A percentile compares a stretch with the other conserved stretches of the same genome.
Conservation (phyloP, 2,888 invertebrate species). For the Pristionchus exspectatus region DNA sequence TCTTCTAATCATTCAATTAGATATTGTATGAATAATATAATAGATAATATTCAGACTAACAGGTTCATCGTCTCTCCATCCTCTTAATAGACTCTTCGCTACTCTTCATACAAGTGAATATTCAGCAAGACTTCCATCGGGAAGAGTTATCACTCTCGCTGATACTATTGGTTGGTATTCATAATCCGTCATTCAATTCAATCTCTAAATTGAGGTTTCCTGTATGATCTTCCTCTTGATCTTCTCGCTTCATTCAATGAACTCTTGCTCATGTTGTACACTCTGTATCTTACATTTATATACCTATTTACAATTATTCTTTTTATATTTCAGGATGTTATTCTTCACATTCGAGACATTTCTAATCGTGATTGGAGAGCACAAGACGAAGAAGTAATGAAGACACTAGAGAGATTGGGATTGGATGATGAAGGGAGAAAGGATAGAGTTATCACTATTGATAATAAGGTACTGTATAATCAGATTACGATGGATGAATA, state of each 20-base stretch:
- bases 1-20: background rate
- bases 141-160: slow-evolving; percentile 85
- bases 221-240: slow-evolving; percentile 88
- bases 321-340: slow-evolving; percentile 84
- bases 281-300: slow-evolving; percentile 81
- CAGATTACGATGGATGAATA: background rate
- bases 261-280: slow-evolving; percentile 88
- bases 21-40: background rate
- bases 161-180: slow-evolving; percentile 85
- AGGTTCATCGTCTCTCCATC: slow-evolving; percentile 84
- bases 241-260: slow-evolving; percentile 88
- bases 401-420: slow-evolving; percentile 82
- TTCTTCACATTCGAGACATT: slow-evolving; percentile 88
- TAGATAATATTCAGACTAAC: slow-evolving; percentile 83
- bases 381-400: slow-evolving; percentile 86
- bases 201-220: slow-evolving; percentile 84
- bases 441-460: slow-evolving; percentile 69
- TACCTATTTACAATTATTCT: background rate
- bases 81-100: slow-evolving; percentile 88
- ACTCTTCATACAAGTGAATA: slow-evolving; percentile 90
- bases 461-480: slow-evolving; percentile 65
- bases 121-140: slow-evolving; percentile 84
- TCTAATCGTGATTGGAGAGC: slow-evolving; percentile 86
- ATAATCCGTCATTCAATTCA: background rate
- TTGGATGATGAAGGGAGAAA: slow-evolving; percentile 63